These are phyloP conservation scores for Xiphias gladius DNA, from an alignment of 2,113 vertebrate species.

Conservation along the genomic window DNA sequence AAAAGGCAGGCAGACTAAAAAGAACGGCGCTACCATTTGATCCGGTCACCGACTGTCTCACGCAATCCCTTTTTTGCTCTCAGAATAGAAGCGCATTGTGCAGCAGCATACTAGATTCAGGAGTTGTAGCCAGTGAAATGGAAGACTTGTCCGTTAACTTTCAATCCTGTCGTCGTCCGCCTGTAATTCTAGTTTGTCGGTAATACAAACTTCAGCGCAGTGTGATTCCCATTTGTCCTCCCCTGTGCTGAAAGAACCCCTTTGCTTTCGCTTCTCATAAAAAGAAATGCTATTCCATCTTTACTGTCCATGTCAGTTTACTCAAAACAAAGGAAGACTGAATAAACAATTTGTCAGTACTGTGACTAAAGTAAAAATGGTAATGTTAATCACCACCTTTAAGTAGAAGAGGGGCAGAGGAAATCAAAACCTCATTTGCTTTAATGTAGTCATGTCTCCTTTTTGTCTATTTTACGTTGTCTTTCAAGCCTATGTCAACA, in stretches of 20 bases:
- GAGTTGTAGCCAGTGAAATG: neutral
- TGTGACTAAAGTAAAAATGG: neutral
- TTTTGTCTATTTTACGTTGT: neutral
- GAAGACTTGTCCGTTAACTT: conserved; percentile 1
- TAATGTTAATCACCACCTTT: neutral
- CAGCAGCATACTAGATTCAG: neutral
- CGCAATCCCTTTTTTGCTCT: neutral
- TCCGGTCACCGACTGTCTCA: conserved; percentile 28
- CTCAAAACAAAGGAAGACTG: neutral
- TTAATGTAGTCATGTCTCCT: neutral
- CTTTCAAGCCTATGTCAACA: neutral
- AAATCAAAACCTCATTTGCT: conserved; percentile 28
- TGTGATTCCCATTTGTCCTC: neutral
- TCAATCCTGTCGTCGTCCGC: conserved; percentile 5
- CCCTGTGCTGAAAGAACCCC: neutral
- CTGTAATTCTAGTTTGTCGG: neutral
- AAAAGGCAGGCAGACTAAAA: conserved; percentile 24
- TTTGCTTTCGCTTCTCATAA: conserved; percentile 13
- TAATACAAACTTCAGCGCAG: conserved; percentile 1
- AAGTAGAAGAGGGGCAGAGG: neutral
- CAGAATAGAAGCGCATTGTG: neutral
- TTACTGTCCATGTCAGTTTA: neutral
- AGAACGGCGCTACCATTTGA: neutral
- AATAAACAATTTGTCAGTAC: neutral
- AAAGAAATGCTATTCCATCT: conserved; percentile 3